These are phyloP conservation scores for Pelochelys cantorii DNA, from an alignment of 2,797 vertebrate species.

Conservation along the genomic window DNA sequence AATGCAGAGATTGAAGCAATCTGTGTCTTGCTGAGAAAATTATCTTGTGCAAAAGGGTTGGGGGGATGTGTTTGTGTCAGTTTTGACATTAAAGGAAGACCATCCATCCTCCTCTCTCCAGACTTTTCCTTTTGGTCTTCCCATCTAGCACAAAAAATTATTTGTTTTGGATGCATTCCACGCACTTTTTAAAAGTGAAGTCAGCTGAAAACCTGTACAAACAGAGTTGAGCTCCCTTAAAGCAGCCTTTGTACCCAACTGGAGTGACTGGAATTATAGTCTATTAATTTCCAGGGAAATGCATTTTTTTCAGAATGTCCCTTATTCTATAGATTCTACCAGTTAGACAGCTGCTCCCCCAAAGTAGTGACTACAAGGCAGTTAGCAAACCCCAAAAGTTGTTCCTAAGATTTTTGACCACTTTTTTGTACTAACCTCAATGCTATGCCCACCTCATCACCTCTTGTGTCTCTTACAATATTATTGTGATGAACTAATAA, in stretches of 20 bases:
- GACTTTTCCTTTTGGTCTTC: slow-evolving; percentile 75
- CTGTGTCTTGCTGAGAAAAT: slow-evolving; percentile 80
- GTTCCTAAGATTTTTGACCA: neutral
- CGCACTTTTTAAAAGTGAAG: slow-evolving; percentile 73
- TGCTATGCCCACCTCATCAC: neutral
- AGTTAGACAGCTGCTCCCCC: neutral
- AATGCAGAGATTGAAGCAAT: slow-evolving; percentile 78
- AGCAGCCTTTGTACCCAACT: slow-evolving; percentile 58
- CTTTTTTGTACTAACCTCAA: neutral
- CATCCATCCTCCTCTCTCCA: slow-evolving; percentile 73
- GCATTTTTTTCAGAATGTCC: neutral
- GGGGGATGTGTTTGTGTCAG: slow-evolving; percentile 75
- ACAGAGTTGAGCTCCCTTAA: slow-evolving; percentile 49
- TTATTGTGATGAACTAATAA: neutral
- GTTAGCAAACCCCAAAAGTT: neutral
- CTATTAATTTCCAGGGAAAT: slow-evolving; percentile 1
- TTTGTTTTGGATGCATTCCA: slow-evolving; percentile 77
- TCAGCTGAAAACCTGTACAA: slow-evolving; percentile 73
- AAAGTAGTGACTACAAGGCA: slow-evolving; percentile 9
- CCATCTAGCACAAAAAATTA: slow-evolving; percentile 71
- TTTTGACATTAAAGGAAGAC: slow-evolving; percentile 81
- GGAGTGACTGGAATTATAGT: slow-evolving; percentile 50
- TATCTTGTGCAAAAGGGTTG: slow-evolving; percentile 72
- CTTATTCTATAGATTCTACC: neutral
- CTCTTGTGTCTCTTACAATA: neutral